phyloP scores from a whole-genome alignment of 2,113 vertebrate genomes.

The Circaetus cinerascens region DNA sequence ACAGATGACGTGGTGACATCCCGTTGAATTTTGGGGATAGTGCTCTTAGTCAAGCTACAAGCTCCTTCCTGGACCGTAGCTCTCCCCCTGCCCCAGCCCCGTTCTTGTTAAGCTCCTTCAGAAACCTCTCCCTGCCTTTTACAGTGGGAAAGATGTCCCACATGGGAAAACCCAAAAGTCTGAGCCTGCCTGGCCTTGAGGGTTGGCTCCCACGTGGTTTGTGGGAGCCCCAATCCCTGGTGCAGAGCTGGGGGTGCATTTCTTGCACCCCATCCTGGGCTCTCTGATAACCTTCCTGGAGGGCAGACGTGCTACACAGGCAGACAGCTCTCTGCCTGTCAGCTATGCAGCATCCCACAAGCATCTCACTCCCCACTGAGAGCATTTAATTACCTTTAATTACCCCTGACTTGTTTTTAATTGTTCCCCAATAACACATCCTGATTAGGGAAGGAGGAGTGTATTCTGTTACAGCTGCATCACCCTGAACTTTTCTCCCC shows the following conservation, averaged over 20 bases:
- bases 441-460: background rate
- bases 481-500: background rate
- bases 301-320: background rate
- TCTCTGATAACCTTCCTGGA: fast-evolving
- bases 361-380: background rate
- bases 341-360: background rate
- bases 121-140: background rate
- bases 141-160: background rate
- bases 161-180: fast-evolving
- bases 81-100: background rate
- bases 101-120: background rate
- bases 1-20: fast-evolving
- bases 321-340: background rate
- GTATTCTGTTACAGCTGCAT: background rate
- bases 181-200: background rate
- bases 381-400: slow-evolving; percentile 17
- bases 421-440: background rate
- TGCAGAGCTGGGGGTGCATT: background rate
- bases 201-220: fast-evolving
- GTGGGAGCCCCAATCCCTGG: fast-evolving
- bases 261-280: fast-evolving
- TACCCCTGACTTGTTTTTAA: background rate
- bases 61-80: fast-evolving
- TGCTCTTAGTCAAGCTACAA: background rate
- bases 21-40: fast-evolving